Conservation (phyloP, 2,113 vertebrate species). For the Probosciger aterrimus region DNA sequence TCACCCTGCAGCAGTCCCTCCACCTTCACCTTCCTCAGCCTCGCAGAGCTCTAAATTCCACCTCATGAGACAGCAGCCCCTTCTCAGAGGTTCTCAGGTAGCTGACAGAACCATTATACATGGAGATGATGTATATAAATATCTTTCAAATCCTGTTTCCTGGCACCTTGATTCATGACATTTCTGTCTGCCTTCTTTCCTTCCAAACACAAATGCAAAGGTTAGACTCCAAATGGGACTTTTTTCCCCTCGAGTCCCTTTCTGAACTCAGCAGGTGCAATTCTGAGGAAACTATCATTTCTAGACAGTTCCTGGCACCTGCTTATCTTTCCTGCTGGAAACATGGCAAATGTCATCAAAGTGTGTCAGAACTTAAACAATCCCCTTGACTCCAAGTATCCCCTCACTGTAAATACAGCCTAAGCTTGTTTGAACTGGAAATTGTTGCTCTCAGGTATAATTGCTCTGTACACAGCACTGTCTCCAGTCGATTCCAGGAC, state of each 20-base stretch:
- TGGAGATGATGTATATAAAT: background rate
- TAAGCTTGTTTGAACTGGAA: conserved; percentile 42
- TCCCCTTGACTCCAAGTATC: background rate
- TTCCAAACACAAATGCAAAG: background rate
- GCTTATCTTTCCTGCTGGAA: conserved; percentile 58
- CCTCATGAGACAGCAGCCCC: background rate
- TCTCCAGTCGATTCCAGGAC: background rate
- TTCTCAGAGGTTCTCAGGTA: background rate
- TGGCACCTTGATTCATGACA: background rate
- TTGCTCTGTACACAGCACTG: background rate
- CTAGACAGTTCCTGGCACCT: conserved; percentile 21
- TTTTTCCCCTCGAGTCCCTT: background rate
- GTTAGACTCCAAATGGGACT: background rate
- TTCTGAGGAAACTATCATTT: conserved; percentile 16
- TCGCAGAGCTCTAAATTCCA: background rate
- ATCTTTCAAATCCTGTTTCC: background rate
- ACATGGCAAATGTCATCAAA: conserved; percentile 24
- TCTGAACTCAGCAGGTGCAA: conserved; percentile 61
- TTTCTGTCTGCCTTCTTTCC: conserved; percentile 34
- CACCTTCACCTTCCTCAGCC: background rate
- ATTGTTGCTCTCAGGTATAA: background rate
- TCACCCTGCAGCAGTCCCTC: background rate
- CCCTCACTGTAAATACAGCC: background rate
- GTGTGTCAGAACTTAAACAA: conserved; percentile 26
- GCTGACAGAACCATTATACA: background rate